phyloP scores from a whole-genome alignment of 1,140 invertebrate species.

The Pogonomyrmex californicus region DNA sequence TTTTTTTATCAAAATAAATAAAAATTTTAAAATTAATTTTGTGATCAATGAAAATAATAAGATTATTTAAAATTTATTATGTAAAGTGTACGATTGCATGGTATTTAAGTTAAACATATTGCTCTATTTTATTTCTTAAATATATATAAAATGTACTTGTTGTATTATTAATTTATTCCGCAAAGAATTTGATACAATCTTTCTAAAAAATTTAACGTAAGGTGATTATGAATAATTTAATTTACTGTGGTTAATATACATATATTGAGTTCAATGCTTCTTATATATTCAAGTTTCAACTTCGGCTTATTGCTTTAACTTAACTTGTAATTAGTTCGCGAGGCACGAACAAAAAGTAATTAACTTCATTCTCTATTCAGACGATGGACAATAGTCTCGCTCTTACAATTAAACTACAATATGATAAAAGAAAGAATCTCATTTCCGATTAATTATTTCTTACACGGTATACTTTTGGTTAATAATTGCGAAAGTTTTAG shows the following conservation, averaged over 20 bases:
- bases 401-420: constrained; percentile 37
- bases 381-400: constrained; percentile 34
- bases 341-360: constrained; percentile 42
- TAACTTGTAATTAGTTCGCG: constrained; percentile 32
- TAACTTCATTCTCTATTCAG: constrained; percentile 52
- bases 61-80: constrained; percentile 12
- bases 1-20: not conserved
- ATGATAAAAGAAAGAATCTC: constrained; percentile 16
- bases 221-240: constrained; percentile 5
- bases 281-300: constrained; percentile 31
- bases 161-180: not conserved
- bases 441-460: constrained; percentile 39
- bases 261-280: constrained; percentile 18
- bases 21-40: constrained; percentile 1
- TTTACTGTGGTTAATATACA: not conserved
- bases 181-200: not conserved
- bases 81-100: too few species aligned
- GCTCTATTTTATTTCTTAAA: not conserved
- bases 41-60: not conserved
- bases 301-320: constrained; percentile 43
- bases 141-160: constrained; percentile 2
- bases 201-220: not conserved
- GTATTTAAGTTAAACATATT: constrained; percentile 3
- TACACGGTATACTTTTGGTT: constrained; percentile 20
- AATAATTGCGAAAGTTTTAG: constrained; percentile 25